Percentiles rank a stretch among this genome's conserved stretches.
Evolutionary conservation across 2,797 vertebrate genomes (phyloP).

Genomic region (Podargus strigoides): DNA sequence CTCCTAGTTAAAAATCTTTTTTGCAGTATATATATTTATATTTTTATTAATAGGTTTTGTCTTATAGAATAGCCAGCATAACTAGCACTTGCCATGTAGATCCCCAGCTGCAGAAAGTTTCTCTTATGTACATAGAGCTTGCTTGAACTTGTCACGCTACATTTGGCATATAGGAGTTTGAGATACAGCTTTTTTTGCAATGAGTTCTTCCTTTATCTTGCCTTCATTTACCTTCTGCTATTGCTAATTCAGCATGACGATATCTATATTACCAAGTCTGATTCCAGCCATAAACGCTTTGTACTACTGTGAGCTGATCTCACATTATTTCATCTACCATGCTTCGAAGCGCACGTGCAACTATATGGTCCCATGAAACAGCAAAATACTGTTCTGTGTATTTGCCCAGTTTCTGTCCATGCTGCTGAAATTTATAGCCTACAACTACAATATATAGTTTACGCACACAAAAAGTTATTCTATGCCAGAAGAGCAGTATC

Average conservation of each 20-base stretch:
- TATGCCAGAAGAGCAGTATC: not conserved
- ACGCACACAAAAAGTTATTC: not conserved
- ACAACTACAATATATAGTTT: not conserved
- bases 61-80: not conserved
- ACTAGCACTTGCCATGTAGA: not conserved
- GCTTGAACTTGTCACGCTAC: not conserved
- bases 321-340: not conserved
- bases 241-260: not conserved
- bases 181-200: not conserved
- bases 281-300: not conserved
- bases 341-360: not conserved
- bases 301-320: not conserved
- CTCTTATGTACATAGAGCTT: not conserved
- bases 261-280: not conserved
- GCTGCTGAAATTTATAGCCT: not conserved
- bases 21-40: not conserved
- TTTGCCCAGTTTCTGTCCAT: not conserved
- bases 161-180: not conserved
- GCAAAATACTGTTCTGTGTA: not conserved
- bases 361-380: not conserved
- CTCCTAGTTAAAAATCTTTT: not conserved
- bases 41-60: not conserved
- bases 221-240: not conserved
- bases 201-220: not conserved
- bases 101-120: not conserved